These are phyloP conservation scores for Alloscopus bannaensis DNA, from an alignment of 2,888 invertebrate species.

Conservation along the genomic window DNA sequence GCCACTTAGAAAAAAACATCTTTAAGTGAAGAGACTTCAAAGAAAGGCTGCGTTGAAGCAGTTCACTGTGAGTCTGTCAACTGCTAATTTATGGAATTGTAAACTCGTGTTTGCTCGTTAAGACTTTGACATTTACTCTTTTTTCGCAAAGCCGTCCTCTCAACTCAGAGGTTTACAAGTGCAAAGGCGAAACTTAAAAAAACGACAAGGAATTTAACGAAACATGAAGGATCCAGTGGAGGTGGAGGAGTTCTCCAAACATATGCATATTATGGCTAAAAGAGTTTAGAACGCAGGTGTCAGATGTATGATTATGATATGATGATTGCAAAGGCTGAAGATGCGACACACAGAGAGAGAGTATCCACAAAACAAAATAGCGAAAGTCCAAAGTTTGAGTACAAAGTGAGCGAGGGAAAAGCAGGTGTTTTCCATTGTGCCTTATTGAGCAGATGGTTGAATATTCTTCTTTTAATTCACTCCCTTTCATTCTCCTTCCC, in stretches of 20 bases:
- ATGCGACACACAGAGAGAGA: too few species aligned
- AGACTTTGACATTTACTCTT: conserved; percentile 50
- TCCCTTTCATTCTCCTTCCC: not conserved
- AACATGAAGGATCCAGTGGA: too few species aligned
- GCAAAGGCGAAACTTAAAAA: too few species aligned
- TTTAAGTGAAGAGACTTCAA: not conserved
- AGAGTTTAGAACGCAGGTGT: too few species aligned
- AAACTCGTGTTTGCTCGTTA: conserved; percentile 55
- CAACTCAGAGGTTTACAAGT: too few species aligned
- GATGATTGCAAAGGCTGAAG: too few species aligned
- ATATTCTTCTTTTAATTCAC: conserved; percentile 14
- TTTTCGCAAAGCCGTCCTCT: not conserved
- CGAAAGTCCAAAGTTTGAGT: too few species aligned
- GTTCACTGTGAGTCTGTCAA: conserved; percentile 28
- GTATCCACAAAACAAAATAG: not conserved
- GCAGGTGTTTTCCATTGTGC: conserved; percentile 8
- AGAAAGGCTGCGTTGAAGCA: not conserved
- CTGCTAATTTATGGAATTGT: conserved; percentile 49
- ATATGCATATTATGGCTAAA: conserved; percentile 1
- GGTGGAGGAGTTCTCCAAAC: not conserved
- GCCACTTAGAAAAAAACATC: not conserved
- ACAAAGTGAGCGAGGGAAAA: too few species aligned
- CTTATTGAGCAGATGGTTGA: conserved; percentile 33
- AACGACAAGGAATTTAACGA: too few species aligned
- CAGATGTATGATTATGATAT: too few species aligned